Evolutionary conservation across 2,797 vertebrate genomes (phyloP).

Genomic region (Chaetodon trifasciatus): DNA sequence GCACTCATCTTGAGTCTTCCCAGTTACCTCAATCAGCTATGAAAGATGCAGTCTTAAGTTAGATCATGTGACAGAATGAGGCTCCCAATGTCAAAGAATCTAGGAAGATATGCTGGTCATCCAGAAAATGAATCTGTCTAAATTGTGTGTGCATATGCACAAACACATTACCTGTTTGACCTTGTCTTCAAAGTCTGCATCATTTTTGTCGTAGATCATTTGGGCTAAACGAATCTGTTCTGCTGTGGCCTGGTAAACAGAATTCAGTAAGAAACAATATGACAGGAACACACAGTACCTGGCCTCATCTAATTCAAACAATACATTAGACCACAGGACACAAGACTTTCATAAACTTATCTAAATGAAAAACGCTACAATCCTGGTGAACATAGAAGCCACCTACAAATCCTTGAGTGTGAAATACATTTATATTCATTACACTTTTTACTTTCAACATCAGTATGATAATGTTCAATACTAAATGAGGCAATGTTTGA

Average conservation of each 20-base stretch:
- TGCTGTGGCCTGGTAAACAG: constrained; percentile 91
- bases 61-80: not conserved
- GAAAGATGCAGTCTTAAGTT: not conserved
- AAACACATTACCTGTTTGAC: constrained; percentile 92
- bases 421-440: not conserved
- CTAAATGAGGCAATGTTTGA: not conserved
- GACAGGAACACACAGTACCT: accelerated
- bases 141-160: not conserved
- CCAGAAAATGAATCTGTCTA: not conserved
- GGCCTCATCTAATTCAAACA: not conserved
- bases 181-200: constrained; percentile 96
- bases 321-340: not conserved
- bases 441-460: not conserved
- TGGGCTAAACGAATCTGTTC: constrained; percentile 99
- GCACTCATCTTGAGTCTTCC: constrained; percentile 96
- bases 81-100: not conserved
- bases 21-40: constrained; percentile 97
- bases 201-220: constrained; percentile 97
- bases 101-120: not conserved
- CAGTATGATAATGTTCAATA: not conserved
- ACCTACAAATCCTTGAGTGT: not conserved
- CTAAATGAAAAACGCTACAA: not conserved
- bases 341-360: not conserved
- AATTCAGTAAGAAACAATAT: constrained; percentile 27
- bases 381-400: not conserved